Evolutionary conservation across 1,140 invertebrate species (phyloP).

Genomic region (Camponotus floridanus): DNA sequence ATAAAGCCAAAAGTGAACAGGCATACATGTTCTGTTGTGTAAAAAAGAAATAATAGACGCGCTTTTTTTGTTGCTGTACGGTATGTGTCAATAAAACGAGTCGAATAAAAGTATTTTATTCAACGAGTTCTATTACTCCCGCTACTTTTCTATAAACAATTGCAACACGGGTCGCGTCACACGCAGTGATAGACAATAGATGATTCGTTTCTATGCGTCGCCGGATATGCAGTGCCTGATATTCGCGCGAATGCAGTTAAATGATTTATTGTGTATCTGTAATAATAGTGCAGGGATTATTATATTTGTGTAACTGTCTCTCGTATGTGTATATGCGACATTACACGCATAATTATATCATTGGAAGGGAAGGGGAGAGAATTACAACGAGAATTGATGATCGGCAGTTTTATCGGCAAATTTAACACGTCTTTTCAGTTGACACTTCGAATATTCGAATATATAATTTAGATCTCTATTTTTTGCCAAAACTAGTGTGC

Average conservation of each 20-base stretch:
- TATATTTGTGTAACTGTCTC: not conserved
- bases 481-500: not conserved
- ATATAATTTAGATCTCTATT: not conserved
- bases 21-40: not conserved
- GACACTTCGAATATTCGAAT: not conserved
- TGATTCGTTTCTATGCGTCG: not conserved
- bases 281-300: too few relatives aligned
- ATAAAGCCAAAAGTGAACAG: conserved; percentile 19
- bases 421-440: not conserved
- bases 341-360: not conserved
- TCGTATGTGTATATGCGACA: not conserved
- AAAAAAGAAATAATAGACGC: conserved; percentile 8
- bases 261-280: conserved; percentile 16
- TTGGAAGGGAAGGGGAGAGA: not conserved
- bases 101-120: conserved; percentile 44
- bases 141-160: conserved; percentile 48
- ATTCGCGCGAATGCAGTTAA: not conserved
- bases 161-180: not conserved
- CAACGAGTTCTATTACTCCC: conserved; percentile 26
- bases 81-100: conserved; percentile 8
- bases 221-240: not conserved
- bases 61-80: not conserved
- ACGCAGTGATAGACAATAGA: not conserved
- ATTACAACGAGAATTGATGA: not conserved
- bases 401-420: not conserved